Conservation (phyloP, 1,140 invertebrate species). For the Ostrea edulis region DNA sequence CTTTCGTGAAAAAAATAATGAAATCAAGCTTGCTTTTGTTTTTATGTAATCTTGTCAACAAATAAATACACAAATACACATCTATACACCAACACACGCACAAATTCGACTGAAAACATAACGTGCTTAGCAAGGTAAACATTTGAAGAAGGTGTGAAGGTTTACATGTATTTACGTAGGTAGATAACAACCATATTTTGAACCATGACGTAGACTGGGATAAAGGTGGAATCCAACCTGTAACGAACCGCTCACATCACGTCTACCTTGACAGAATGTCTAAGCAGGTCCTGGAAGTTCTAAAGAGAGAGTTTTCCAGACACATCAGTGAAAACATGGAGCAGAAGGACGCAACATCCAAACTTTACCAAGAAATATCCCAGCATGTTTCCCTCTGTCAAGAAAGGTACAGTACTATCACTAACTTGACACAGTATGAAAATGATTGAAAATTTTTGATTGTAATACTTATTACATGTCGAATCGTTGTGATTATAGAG, state of each 20-base stretch:
- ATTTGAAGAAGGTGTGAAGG: too few species aligned
- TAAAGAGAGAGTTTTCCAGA: constrained; percentile 75
- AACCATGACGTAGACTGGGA: constrained; percentile 84
- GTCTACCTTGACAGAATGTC: constrained; percentile 84
- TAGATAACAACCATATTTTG: constrained; percentile 83
- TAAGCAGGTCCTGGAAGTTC: constrained; percentile 63
- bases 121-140: too few species aligned
- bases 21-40: too few species aligned
- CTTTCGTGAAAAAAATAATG: too few species aligned
- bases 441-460: not conserved
- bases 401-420: constrained; percentile 62
- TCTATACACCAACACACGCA: too few species aligned
- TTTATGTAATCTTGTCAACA: too few species aligned
- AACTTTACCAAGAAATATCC: constrained; percentile 84
- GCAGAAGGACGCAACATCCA: constrained; percentile 72
- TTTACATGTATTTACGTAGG: constrained; percentile 40
- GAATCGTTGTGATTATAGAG: constrained; percentile 59
- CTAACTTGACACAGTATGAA: not conserved
- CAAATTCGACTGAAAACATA: too few species aligned
- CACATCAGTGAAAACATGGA: constrained; percentile 84
- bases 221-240: constrained; percentile 80
- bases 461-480: not conserved
- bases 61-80: too few species aligned
- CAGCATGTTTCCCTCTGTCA: constrained; percentile 77
- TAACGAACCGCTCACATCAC: constrained; percentile 82